Percentiles rank a stretch among this genome's conserved stretches.
These are phyloP conservation scores for Portunus trituberculatus DNA, from an alignment of 1,140 invertebrate species.

Conservation along the genomic window DNA sequence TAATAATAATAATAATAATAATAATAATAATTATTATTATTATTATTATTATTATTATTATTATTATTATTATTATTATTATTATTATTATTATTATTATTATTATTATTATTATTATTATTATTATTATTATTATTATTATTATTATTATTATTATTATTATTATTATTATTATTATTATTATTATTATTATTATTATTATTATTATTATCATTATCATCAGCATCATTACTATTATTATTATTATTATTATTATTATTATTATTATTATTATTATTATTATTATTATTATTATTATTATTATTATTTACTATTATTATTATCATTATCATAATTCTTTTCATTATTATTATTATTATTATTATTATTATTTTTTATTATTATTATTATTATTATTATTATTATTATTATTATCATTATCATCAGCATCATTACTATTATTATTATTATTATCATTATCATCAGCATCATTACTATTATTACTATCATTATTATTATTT, in stretches of 20 bases:
- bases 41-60: not conserved
- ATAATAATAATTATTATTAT: not conserved
- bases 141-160: not conserved
- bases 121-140: slow-evolving; percentile 26
- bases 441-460: no score
- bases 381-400: no score
- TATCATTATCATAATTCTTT: not conserved
- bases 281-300: not conserved
- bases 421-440: no score
- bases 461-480: not conserved
- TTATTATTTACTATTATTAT: slow-evolving; percentile 27
- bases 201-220: not conserved
- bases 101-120: not conserved
- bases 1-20: slow-evolving; percentile 21
- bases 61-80: not conserved
- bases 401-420: no score
- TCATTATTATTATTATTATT: no score
- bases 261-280: slow-evolving; percentile 6
- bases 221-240: not conserved
- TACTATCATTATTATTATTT: not conserved
- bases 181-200: not conserved
- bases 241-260: not conserved
- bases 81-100: not conserved
- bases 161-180: not conserved
- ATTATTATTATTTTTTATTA: no score